phyloP scores from a whole-genome alignment of 1,140 invertebrate genomes.

The Heliconius nattereri region DNA sequence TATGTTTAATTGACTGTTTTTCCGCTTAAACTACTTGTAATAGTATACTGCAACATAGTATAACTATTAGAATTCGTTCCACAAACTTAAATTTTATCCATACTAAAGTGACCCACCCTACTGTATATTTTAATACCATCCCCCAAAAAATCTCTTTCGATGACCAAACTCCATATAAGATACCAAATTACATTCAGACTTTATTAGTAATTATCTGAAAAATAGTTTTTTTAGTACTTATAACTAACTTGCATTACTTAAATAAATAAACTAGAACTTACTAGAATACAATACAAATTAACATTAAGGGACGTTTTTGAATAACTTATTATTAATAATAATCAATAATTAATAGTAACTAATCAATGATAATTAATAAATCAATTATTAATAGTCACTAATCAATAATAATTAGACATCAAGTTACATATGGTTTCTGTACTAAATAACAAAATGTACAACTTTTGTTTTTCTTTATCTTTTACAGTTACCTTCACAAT shows the following conservation, averaged over 20 bases:
- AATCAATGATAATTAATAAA: too few species aligned
- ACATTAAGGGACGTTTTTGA: constrained; percentile 4
- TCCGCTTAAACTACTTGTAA: too few species aligned
- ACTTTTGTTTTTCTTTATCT: neutral
- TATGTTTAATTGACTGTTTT: too few species aligned
- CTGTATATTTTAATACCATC: too few species aligned
- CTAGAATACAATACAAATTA: neutral
- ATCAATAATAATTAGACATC: neutral
- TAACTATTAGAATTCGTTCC: too few species aligned
- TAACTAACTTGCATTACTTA: neutral
- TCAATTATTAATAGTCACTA: neutral
- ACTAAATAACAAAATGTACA: neutral
- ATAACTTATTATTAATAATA: neutral
- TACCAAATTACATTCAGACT: too few species aligned
- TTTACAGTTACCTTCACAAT: neutral
- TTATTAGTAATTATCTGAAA: neutral
- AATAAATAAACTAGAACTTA: neutral
- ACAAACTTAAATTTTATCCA: too few species aligned
- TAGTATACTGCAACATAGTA: too few species aligned
- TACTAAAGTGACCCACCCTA: too few species aligned
- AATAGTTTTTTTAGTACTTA: neutral
- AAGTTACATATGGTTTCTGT: neutral
- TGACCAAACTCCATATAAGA: too few species aligned
- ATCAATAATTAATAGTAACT: neutral
- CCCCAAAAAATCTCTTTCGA: too few species aligned